Base-by-base conservation (phyloP, 2,888 invertebrate species). In the Eupithecia subfuscata region DNA sequence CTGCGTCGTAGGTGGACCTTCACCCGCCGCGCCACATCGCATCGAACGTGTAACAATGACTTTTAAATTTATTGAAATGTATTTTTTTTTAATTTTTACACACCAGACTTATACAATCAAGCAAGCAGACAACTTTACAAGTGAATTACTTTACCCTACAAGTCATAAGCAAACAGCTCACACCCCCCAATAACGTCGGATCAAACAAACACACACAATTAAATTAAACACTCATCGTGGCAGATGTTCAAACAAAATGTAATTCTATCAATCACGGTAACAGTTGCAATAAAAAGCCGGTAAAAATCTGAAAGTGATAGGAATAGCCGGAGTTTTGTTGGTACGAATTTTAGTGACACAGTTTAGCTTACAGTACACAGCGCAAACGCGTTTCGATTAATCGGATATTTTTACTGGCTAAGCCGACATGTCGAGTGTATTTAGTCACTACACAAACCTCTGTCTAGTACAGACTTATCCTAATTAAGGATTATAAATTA, bases 191-290 rank as follows among this genome's bases (percentile, higher is more conserved):
- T 82, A 83, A 82, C 84, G 60, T 80, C 78, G 83, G 82, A 80
- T 84, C 79, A 81, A 73, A 79, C 85, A 83, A 75, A 76, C 73
- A 72, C 67, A 65, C 65, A 65, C 65, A 80, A 78, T 87, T 80
- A 85, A 88, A 86, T 87, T 84, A 86, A 87, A 85, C 85, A 84
- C 76, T 64, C 60, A 82, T 75, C 78, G 82, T 81, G 85, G 86
- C 91, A 92, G 91, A 91, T 92, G 92, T 90, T 83, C 91, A 91
- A 91, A 91, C 86, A 90, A 77, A 82, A 81, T 83, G 83, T 83
- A 85, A 85, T 84, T 86, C 85, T 82, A 90, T 88, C 88, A 87
- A 89, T 89, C 87, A 89, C 16, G 22, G 67, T 40, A 56, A 56
- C n/a, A 11, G 52, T 56, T 56, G 11, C 3, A 9, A 9, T 56